Conservation (phyloP, 2,888 invertebrate genomes). For the Monoplex corrugatus region DNA sequence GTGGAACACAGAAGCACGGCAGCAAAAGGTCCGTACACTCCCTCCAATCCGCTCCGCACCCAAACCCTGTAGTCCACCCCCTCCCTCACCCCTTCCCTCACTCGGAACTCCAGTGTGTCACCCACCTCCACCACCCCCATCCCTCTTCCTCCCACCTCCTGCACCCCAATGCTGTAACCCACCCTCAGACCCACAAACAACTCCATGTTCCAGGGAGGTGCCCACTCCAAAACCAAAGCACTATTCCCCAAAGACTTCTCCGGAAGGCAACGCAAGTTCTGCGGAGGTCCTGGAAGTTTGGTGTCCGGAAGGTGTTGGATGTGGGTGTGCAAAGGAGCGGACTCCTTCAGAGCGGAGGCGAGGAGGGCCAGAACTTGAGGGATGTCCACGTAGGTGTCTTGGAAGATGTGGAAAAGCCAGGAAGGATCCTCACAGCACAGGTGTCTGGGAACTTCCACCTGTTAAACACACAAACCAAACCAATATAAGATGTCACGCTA, state of each 20-base stretch:
- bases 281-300: slow-evolving; percentile 57
- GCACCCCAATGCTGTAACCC: slow-evolving; percentile 72
- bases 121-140: slow-evolving; percentile 24
- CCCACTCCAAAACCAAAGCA: slow-evolving; percentile 64
- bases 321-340: background rate
- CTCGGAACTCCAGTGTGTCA: background rate
- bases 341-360: slow-evolving; percentile 55
- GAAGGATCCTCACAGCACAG: slow-evolving; percentile 83
- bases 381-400: slow-evolving; percentile 82
- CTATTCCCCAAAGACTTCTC: slow-evolving; percentile 28
- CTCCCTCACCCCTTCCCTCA: slow-evolving; percentile 52
- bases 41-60: slow-evolving; percentile 66
- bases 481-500: no score
- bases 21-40: slow-evolving; percentile 27
- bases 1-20: slow-evolving; percentile 8
- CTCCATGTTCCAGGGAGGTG: slow-evolving; percentile 71
- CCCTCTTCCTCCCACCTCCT: slow-evolving; percentile 58
- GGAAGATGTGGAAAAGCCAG: slow-evolving; percentile 83
- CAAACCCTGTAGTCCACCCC: slow-evolving; percentile 65
- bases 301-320: background rate
- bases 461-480: no score
- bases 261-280: slow-evolving; percentile 55
- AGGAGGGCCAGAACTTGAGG: slow-evolving; percentile 64
- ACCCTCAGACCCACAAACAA: slow-evolving; percentile 58
- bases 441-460: slow-evolving; percentile 80